Evolutionary conservation across 2,888 invertebrate genomes (phyloP).

Genomic region (Morpho deidamia): DNA sequence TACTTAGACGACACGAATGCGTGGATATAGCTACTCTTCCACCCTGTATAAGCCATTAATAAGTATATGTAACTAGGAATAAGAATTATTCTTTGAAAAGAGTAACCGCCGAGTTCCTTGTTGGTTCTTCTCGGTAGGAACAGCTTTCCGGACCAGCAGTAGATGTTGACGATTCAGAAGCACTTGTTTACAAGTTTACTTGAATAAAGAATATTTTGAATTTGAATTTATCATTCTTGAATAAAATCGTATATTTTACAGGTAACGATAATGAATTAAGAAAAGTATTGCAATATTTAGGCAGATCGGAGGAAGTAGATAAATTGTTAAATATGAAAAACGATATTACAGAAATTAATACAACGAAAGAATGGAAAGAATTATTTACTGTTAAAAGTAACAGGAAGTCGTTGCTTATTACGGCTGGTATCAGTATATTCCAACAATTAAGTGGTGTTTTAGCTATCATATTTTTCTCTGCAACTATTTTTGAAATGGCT

Average conservation of each 20-base stretch:
- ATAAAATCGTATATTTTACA: background rate
- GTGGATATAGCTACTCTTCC: too few species aligned
- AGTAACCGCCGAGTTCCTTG: too few species aligned
- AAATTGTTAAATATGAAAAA: slow-evolving; percentile 27
- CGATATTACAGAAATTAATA: slow-evolving; percentile 21
- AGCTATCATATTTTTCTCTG: slow-evolving; percentile 17
- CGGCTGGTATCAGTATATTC: slow-evolving; percentile 33
- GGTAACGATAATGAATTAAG: slow-evolving; percentile 25
- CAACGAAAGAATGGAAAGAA: slow-evolving; percentile 33
- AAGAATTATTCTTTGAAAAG: too few species aligned
- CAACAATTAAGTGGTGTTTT: slow-evolving; percentile 17
- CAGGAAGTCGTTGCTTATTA: slow-evolving; percentile 39
- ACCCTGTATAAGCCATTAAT: too few species aligned
- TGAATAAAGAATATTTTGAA: too few species aligned
- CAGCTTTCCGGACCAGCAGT: too few species aligned
- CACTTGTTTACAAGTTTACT: too few species aligned
- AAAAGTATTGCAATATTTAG: slow-evolving; percentile 31
- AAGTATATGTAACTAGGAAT: too few species aligned
- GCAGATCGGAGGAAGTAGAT: slow-evolving; percentile 39
- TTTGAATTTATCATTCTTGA: too few species aligned
- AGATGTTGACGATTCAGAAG: too few species aligned
- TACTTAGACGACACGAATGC: too few species aligned
- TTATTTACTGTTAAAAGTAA: slow-evolving; percentile 39
- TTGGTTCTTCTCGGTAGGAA: too few species aligned
- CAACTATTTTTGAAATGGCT: slow-evolving; percentile 20